Evolutionary conservation across 2,113 vertebrate genomes (phyloP), one percentile per base, ranked within the genome.

Genomic region (Osmerus mordax): DNA sequence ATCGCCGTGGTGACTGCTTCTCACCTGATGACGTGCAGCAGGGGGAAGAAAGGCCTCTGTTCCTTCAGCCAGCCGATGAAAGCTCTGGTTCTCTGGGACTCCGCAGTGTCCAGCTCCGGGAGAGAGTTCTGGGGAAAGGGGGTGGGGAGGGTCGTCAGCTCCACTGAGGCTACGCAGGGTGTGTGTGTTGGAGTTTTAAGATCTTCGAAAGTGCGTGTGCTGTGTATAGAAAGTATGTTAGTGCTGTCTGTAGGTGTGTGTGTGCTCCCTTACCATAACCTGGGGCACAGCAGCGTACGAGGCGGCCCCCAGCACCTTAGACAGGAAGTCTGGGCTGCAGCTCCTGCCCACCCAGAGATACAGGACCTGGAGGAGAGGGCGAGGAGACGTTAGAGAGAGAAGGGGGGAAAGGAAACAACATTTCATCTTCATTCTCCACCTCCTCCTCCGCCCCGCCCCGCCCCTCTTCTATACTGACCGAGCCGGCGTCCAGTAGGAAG

Each of bases 401-500:
- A 28, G 23, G 19, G 6, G 56, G 6, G 13, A 1, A 12, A 47
- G 9, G 7, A 47, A 11, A 51, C 23, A n/a, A 52, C 5, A 5
- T 13, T 28, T 23, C 60, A 25, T 25, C 19, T 28, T 29, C 11
- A 15, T 62, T 12, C n/a, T 60, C 59, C 19, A 14, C 54, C 15
- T n/a, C 54, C 3, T 18, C 53, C 23, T 25, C 25, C 59, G 0
- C 3, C 61, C 36, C 59, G 0, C 3, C 61, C 36, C 41, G 3
- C 3, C 41, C 63, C 53, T 53, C 29, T 1, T 36, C 8, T 47
- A 47, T 56, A 91, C 93, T 76, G 87, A 99, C 97, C 74, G 87
- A 93, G 87, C 97, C 96, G 70, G 93, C 89, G 69, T 99, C 97
- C 95, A 99, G 94, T 60, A 98, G 95, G 82, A 96, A 98, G 67